A percentile compares a stretch with the other conserved stretches of the same genome.
These are phyloP conservation scores for Litoditis marina DNA, from an alignment of 2,888 invertebrate genomes.

Conservation along the genomic window DNA sequence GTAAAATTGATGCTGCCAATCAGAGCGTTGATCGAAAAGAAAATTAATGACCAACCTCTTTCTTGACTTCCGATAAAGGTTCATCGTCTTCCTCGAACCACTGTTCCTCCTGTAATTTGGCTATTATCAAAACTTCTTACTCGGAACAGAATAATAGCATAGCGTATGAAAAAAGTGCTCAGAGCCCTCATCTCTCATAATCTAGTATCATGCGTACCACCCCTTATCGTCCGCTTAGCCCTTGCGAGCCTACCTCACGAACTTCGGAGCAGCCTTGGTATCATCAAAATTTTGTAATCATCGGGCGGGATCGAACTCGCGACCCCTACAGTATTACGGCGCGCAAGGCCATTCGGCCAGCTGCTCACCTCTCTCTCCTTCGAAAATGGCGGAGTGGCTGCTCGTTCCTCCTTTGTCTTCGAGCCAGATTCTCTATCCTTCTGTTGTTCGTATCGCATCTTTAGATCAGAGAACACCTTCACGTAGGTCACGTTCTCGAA, in stretches of 20 bases:
- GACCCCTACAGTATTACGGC: too few relatives aligned
- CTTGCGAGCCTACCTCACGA: slow-evolving; percentile 7
- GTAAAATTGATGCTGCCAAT: too few relatives aligned
- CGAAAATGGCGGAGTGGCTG: background rate
- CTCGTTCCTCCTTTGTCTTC: background rate
- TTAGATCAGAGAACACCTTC: slow-evolving; percentile 75
- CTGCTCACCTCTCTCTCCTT: too few relatives aligned
- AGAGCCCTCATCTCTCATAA: slow-evolving; percentile 11
- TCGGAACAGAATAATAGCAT: too few relatives aligned
- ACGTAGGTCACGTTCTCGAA: slow-evolving; percentile 94
- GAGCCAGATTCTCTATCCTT: slow-evolving; percentile 39
- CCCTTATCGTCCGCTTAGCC: slow-evolving; percentile 5
- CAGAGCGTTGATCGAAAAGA: slow-evolving; percentile 3
- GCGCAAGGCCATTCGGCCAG: too few relatives aligned
- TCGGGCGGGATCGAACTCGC: slow-evolving; percentile 1
- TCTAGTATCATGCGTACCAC: background rate
- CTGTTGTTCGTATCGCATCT: slow-evolving; percentile 40
- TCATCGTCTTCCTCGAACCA: slow-evolving; percentile 57
- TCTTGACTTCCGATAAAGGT: slow-evolving; percentile 13
- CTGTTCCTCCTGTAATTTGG: slow-evolving; percentile 50
- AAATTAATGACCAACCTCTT: slow-evolving; percentile 13
- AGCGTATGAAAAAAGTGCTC: too few relatives aligned
- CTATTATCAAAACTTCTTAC: too few relatives aligned
- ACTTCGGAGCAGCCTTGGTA: slow-evolving; percentile 3
- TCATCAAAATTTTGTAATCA: slow-evolving; percentile 1